Percentiles rank a stretch among this genome's conserved stretches.
phyloP scores from a whole-genome alignment of 2,888 invertebrate genomes.

The Drosophila silvestris region DNA sequence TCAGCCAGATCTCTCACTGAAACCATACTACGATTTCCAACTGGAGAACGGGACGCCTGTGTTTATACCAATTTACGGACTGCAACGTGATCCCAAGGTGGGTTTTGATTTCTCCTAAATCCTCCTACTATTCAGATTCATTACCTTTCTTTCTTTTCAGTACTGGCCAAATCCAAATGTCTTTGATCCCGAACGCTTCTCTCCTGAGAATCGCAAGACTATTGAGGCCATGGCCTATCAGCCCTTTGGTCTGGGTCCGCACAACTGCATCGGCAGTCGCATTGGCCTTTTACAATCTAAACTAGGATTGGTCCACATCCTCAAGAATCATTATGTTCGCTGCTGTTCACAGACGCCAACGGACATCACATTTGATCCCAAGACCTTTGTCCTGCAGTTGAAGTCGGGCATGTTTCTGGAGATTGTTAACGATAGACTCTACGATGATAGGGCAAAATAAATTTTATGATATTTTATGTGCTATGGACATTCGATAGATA shows the following conservation, averaged over 20 bases:
- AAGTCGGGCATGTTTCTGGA: slow-evolving; percentile 73
- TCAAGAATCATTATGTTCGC: slow-evolving; percentile 82
- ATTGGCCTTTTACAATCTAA: slow-evolving; percentile 82
- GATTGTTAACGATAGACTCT: slow-evolving; percentile 77
- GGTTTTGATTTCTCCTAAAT: background rate
- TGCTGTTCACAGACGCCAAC: slow-evolving; percentile 65
- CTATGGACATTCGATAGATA: no score
- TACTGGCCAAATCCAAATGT: slow-evolving; percentile 82
- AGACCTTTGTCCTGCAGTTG: slow-evolving; percentile 76
- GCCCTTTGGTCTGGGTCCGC: slow-evolving; percentile 83
- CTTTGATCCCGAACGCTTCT: slow-evolving; percentile 84
- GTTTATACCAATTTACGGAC: slow-evolving; percentile 80
- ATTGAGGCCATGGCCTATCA: slow-evolving; percentile 76
- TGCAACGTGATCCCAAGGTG: slow-evolving; percentile 84
- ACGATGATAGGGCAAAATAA: slow-evolving; percentile 52
- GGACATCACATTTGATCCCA: slow-evolving; percentile 77
- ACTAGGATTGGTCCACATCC: slow-evolving; percentile 81
- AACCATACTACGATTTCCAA: slow-evolving; percentile 78
- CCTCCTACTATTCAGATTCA: no score
- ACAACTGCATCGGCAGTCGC: slow-evolving; percentile 84
- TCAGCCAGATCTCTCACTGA: slow-evolving; percentile 70
- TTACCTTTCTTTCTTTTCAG: slow-evolving; percentile 48
- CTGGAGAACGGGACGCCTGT: slow-evolving; percentile 82
- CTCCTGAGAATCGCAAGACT: slow-evolving; percentile 72
- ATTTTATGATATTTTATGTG: no score